Conservation (phyloP, 2,888 invertebrate species). For the Vanessa cardui region DNA sequence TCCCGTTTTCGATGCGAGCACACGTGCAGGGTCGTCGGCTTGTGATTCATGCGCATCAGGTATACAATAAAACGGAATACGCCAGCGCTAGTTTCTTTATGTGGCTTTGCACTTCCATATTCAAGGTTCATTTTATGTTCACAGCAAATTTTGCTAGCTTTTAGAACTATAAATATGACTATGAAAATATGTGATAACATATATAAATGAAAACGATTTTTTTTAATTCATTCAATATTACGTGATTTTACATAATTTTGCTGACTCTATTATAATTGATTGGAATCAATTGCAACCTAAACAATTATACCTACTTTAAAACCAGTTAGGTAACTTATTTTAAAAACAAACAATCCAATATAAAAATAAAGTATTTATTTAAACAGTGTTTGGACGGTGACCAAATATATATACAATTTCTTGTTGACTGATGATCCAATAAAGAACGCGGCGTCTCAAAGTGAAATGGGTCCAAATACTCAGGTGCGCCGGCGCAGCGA, state of each 20-base stretch:
- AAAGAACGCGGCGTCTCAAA: slow-evolving; percentile 65
- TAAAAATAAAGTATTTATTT: slow-evolving; percentile 13
- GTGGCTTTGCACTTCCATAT: slow-evolving; percentile 17
- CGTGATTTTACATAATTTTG: no score
- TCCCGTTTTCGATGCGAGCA: slow-evolving; percentile 39
- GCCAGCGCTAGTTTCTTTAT: slow-evolving; percentile 31
- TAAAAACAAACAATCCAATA: not conserved
- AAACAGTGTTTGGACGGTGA: slow-evolving; percentile 32
- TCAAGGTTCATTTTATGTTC: slow-evolving; percentile 15
- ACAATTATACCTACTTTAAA: no score
- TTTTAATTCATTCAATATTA: not conserved
- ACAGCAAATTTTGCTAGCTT: slow-evolving; percentile 13
- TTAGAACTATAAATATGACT: not conserved
- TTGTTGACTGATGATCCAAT: slow-evolving; percentile 51
- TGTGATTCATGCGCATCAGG: slow-evolving; percentile 40
- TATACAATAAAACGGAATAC: slow-evolving; percentile 29
- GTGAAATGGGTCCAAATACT: slow-evolving; percentile 70
- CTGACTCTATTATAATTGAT: no score
- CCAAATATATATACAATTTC: slow-evolving; percentile 44
- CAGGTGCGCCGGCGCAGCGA: slow-evolving; percentile 64
- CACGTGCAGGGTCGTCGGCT: slow-evolving; percentile 43
- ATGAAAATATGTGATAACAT: not conserved
- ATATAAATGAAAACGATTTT: not conserved
- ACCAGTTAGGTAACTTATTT: not conserved
- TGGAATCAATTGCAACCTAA: no score